Evolutionary conservation across 2,113 vertebrate genomes (phyloP).

Genomic region (Ammodytes dubius): DNA sequence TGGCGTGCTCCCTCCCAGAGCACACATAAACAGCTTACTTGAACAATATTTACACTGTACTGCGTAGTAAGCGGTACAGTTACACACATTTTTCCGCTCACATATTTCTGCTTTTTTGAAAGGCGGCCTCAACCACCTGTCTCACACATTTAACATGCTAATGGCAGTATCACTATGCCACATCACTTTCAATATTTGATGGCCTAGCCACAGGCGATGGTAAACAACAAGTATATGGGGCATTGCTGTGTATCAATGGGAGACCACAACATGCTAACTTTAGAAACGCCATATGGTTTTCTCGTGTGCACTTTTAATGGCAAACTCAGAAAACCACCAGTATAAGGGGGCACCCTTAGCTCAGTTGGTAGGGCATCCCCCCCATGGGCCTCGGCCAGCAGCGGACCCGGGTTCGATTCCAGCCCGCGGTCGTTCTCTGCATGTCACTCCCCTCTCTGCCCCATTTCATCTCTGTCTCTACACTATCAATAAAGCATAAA

Average conservation of each 20-base stretch:
- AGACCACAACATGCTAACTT: slow-evolving; percentile 77
- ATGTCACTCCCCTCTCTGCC: too few relatives aligned
- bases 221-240: slow-evolving; percentile 72
- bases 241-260: slow-evolving; percentile 67
- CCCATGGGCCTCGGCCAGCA: too few relatives aligned
- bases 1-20: slow-evolving; percentile 56
- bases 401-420: too few relatives aligned
- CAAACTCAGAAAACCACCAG: slow-evolving; percentile 58
- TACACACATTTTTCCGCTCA: slow-evolving; percentile 65
- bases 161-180: slow-evolving; percentile 75
- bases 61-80: slow-evolving; percentile 57
- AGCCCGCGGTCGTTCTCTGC: too few relatives aligned
- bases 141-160: slow-evolving; percentile 78
- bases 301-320: slow-evolving; percentile 71
- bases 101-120: slow-evolving; percentile 70
- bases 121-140: slow-evolving; percentile 76
- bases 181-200: slow-evolving; percentile 79
- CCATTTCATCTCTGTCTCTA: too few relatives aligned
- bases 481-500: too few relatives aligned
- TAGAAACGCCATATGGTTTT: slow-evolving; percentile 80
- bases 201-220: slow-evolving; percentile 74
- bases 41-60: slow-evolving; percentile 78
- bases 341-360: too few relatives aligned
- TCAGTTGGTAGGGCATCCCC: too few relatives aligned
- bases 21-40: slow-evolving; percentile 74